Evolutionary conservation across 2,113 vertebrate species (phyloP), one percentile per base, ranked within the genome.

Genomic region (Prunella fulvescens): DNA sequence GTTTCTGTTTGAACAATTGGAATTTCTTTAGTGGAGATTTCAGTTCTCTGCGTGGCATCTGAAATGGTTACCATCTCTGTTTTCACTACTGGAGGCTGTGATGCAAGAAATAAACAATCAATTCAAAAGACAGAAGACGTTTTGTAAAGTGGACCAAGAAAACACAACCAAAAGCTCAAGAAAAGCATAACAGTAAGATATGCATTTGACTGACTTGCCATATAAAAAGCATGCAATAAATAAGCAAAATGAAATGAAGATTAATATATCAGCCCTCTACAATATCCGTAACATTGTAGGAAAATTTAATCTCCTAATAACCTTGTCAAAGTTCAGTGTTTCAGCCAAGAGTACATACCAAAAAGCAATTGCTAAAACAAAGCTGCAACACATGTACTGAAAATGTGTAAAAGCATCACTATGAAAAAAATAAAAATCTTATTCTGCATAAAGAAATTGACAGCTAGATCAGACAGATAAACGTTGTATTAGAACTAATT

Each of bases 41-140:
- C 99, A 53, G 98, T 99, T 98, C 99, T 99, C 98, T 99, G 99
- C 66, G 99, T 98, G 51, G 99, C 99, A 98, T 99, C 99, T 96
- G 99, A 99, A 98, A 99, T 99, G 93, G 99, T 99, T 97, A 99
- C 98, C 99, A 99, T 99, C 98, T 99, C 99, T 71, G 99, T 99
- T 98, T 99, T 99, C 97, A 99, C 99, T 98, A 99, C 99, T 20
- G 99, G 99, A 93, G 99, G 99, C 99, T 99, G 97, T 73, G 92
- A 96, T 97, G 86, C 79, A 97, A 97, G 97, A 97, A 94, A 96
- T 90, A 96, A 96, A 58, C 86, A 97, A 95, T 98, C 89, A 98
- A 74, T 97, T 95, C 86, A 97, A 69, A 92, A 90, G 57, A 91
- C 53, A 90, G 37, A 67, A 74, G 53, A 50, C 87, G 24, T 56